Evolutionary conservation across 53 echinoderm and acorn worm species (phyloP).

Genomic region (Holothuria scabra): DNA sequence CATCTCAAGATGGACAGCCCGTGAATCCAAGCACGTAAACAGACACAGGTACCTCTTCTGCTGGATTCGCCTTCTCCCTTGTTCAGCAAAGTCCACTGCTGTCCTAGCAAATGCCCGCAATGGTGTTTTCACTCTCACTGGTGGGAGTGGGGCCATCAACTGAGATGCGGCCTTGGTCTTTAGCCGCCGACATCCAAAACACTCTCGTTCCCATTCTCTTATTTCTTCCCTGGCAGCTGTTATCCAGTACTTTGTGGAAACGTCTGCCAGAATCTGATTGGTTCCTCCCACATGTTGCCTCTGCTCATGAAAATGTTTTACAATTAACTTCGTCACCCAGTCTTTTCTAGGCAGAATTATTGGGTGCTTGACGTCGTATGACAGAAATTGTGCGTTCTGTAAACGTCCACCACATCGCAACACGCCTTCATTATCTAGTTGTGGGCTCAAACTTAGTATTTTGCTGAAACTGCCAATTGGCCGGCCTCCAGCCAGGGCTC

Average conservation of each 20-base stretch:
- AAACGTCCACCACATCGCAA: slow-evolving; percentile 36
- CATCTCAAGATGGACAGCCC: too few relatives aligned
- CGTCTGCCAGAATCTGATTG: slow-evolving; percentile 28
- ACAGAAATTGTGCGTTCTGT: neutral
- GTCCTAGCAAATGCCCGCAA: slow-evolving; percentile 18
- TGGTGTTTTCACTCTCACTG: too few relatives aligned
- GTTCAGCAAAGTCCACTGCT: slow-evolving; percentile 34
- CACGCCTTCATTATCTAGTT: slow-evolving; percentile 17
- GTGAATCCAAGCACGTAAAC: too few relatives aligned
- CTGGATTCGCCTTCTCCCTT: slow-evolving; percentile 39
- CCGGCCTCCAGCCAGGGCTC: neutral
- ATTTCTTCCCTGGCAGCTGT: slow-evolving; percentile 29
- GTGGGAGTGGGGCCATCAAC: slow-evolving; percentile 22
- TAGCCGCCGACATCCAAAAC: neutral
- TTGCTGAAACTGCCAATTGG: neutral
- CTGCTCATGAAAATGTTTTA: slow-evolving; percentile 1
- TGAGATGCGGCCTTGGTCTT: slow-evolving; percentile 26
- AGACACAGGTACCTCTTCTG: too few relatives aligned
- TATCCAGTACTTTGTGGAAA: slow-evolving; percentile 35
- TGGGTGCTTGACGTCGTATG: slow-evolving; percentile 5
- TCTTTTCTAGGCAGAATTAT: neutral
- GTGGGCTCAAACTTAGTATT: slow-evolving; percentile 10
- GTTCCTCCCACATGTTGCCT: neutral
- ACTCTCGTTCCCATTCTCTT: slow-evolving; percentile 29
- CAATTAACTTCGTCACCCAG: slow-evolving; percentile 21